Base-by-base conservation (phyloP, 2,888 invertebrate genomes). In the Melangyna quadrimaculata region DNA sequence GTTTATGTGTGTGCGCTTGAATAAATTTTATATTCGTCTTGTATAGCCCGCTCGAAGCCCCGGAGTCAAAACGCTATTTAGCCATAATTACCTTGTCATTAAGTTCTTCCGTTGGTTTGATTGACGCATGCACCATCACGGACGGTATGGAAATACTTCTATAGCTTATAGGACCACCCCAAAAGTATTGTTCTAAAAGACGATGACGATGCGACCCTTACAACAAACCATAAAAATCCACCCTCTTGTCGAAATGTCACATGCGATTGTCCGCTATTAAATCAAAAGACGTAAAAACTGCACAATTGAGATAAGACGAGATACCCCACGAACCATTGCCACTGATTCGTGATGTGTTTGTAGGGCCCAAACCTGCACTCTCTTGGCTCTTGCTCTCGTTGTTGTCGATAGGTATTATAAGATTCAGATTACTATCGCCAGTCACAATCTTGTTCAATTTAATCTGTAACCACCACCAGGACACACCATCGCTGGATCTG, bases 231-330 rank as follows among this genome's bases (percentile, higher is more conserved):
- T 24, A 51, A 22, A 72, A 79, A 84, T 84, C 84, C 84, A 84
- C 84, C 84, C 84, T 84, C 84, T 61, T 80, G 43, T 51, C 35
- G 37, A 40, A 61, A 77, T 79, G 79, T 84, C 84, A 84, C 84
- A 79, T 80, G 84, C 84, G 84, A 84, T 84, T 84, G 84, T 84
- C 79, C 84, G 79, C 84, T 84, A 84, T 84, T 84, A 84, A 84
- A 87, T 87, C 82, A 87, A 87, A 78, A 83, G 74, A 87, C 82
- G 89, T 88, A 89, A 89, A 88, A 90, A 89, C 89, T 90, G 89
- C 91, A 89, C 90, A 91, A 91, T 91, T 91, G 91, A 91, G 91
- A 91, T 91, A 91, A 91, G 91, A 88, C 89, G 88, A 91, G 91
- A 91, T 90, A 91, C 88, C 91, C 89, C 90, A 91, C 89, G 91